phyloP scores from a whole-genome alignment of 1,140 invertebrate genomes.

The Rhopalosiphum padi region DNA sequence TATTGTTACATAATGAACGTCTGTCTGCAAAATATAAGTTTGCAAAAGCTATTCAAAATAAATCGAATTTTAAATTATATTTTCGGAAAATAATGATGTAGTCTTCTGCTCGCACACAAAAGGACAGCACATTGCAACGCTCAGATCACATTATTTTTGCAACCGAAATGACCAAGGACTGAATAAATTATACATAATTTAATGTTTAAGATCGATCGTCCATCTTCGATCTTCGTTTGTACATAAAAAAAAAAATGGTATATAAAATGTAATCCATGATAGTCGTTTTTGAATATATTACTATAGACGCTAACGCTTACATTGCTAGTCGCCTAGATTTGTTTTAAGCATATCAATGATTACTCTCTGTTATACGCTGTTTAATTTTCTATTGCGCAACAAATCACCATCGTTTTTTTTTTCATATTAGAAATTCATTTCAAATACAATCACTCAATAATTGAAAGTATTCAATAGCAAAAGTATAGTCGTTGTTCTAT shows the following conservation, averaged over 20 bases:
- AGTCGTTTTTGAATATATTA: constrained; percentile 33
- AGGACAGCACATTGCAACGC: background rate
- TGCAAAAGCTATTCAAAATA: constrained; percentile 1
- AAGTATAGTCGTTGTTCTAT: background rate
- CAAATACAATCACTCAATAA: background rate
- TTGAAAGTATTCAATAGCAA: background rate
- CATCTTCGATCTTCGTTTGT: constrained; percentile 42
- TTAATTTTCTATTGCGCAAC: constrained; percentile 34
- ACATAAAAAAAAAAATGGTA: constrained; percentile 19
- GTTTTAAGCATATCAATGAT: background rate
- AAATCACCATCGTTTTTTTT: background rate
- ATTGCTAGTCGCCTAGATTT: constrained; percentile 8
- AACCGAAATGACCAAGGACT: constrained; percentile 56
- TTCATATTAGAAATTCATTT: constrained; percentile 14
- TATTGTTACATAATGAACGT: background rate
- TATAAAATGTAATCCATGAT: constrained; percentile 33
- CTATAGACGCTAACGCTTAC: background rate
- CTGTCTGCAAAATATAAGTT: background rate
- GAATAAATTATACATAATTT: constrained; percentile 53
- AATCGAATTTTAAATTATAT: constrained; percentile 34
- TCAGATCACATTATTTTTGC: constrained; percentile 44
- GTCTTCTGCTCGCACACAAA: background rate
- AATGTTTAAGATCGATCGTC: constrained; percentile 4
- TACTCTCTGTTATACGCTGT: background rate
- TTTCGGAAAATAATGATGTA: constrained; percentile 44